Conservation (phyloP, 2,797 vertebrate genomes). For the Fratercula arctica region DNA sequence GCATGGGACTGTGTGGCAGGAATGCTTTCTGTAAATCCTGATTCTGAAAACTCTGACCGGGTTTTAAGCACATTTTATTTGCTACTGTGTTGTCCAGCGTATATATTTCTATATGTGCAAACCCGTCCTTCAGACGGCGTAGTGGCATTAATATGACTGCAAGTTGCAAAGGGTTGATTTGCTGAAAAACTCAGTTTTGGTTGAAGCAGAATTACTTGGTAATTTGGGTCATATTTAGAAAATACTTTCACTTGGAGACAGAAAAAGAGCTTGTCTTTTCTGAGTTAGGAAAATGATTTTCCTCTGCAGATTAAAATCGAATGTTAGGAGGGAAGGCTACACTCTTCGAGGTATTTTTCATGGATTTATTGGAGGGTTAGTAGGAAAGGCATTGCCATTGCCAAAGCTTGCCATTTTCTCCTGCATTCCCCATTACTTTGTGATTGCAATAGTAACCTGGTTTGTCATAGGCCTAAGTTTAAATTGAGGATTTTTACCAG, state of each 20-base stretch:
- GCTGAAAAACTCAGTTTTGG: neutral
- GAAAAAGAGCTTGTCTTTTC: neutral
- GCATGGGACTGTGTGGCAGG: neutral
- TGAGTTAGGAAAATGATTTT: neutral
- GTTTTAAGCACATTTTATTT: neutral
- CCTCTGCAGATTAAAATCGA: neutral
- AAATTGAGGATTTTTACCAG: conserved; percentile 15
- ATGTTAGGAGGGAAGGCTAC: neutral
- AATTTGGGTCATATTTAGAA: neutral
- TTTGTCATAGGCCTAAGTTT: neutral
- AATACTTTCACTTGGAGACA: neutral
- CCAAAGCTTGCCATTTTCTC: neutral
- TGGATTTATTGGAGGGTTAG: neutral
- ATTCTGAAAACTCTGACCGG: neutral
- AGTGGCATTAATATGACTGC: neutral
- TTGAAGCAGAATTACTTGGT: neutral
- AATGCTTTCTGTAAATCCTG: neutral
- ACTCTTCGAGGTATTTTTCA: neutral
- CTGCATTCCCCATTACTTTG: neutral
- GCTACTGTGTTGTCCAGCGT: neutral
- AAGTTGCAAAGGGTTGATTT: neutral
- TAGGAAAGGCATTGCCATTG: conserved; percentile 18
- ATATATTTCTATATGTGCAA: neutral
- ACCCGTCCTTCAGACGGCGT: rapidly evolving
- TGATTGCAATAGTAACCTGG: conserved; percentile 9